Percentiles rank a stretch among this genome's conserved stretches.
These are phyloP conservation scores for Epistrophe eligans DNA, from an alignment of 2,888 invertebrate species.

Conservation along the genomic window DNA sequence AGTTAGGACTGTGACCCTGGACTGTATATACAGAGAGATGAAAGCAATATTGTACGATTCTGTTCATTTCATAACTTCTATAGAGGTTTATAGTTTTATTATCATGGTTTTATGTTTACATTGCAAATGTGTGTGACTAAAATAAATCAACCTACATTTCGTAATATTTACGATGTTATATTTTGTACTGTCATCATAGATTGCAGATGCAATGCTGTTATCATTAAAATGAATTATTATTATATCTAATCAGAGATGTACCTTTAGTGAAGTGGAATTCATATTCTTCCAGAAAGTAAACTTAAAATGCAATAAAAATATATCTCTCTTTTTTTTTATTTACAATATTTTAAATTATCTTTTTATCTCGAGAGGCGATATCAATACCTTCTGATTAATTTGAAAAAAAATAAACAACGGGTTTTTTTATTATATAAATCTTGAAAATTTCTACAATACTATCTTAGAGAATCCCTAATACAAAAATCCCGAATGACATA, in stretches of 20 bases:
- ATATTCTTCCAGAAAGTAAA: not conserved
- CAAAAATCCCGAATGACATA: too few species aligned
- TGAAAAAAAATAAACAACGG: too few species aligned
- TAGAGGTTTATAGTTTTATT: slow-evolving; percentile 8
- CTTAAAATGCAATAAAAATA: not conserved
- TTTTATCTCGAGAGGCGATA: too few species aligned
- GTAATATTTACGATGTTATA: slow-evolving; percentile 14
- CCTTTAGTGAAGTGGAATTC: not conserved
- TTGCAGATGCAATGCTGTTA: slow-evolving; percentile 5
- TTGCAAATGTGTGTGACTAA: slow-evolving; percentile 36
- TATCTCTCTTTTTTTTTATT: not conserved
- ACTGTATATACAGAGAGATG: not conserved
- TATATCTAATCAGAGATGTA: slow-evolving; percentile 1
- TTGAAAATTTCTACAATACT: too few species aligned
- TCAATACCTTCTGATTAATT: too few species aligned
- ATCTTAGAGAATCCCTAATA: too few species aligned
- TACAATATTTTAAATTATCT: not conserved
- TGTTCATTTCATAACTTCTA: not conserved
- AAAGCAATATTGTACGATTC: not conserved
- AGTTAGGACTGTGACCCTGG: not conserved
- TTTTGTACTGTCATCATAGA: not conserved
- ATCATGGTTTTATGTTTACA: slow-evolving; percentile 18
- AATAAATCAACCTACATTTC: slow-evolving; percentile 30
- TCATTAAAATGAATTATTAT: slow-evolving; percentile 6
- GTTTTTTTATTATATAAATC: too few species aligned